These are phyloP conservation scores for Myrmecobius fasciatus DNA, from an alignment of 2,113 vertebrate species.

Conservation along the genomic window DNA sequence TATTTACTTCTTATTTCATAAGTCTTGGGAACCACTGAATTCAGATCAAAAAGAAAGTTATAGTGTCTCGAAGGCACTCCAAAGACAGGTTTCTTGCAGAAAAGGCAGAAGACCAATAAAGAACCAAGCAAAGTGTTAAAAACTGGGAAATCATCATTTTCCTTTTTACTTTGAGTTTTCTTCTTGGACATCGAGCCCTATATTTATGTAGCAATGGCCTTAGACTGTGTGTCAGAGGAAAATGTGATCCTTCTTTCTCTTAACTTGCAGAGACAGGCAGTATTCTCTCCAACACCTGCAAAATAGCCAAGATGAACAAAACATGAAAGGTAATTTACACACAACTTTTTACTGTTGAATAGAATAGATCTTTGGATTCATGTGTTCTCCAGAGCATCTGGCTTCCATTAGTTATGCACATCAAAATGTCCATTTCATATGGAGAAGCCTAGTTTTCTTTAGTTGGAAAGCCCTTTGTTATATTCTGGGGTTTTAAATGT, in stretches of 20 bases:
- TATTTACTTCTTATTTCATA: constrained; percentile 91
- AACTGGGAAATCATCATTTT: constrained; percentile 19
- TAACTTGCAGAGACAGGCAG: constrained; percentile 48
- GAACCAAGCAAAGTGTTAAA: constrained; percentile 46
- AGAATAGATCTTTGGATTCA: constrained; percentile 2
- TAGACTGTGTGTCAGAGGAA: neutral
- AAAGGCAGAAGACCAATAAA: constrained; percentile 41
- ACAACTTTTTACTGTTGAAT: constrained; percentile 51
- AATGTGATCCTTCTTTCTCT: constrained; percentile 30
- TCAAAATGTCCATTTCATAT: constrained; percentile 27
- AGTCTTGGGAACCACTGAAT: constrained; percentile 82
- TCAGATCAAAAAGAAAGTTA: constrained; percentile 87
- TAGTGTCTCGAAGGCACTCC: constrained; percentile 84
- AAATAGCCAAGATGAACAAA: constrained; percentile 44
- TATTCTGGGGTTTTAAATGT: constrained; percentile 9
- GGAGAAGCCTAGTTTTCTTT: neutral
- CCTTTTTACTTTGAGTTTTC: neutral
- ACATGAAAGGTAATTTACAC: constrained; percentile 76
- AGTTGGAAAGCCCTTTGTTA: neutral
- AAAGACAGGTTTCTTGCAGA: constrained; percentile 77
- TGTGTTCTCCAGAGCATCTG: constrained; percentile 65
- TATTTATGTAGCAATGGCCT: constrained; percentile 42
- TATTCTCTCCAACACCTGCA: constrained; percentile 72
- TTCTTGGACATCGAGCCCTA: neutral
- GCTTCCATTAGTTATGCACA: constrained; percentile 69